Evolutionary conservation across 1,140 invertebrate genomes (phyloP).

Genomic region (Drosophila eugracilis): DNA sequence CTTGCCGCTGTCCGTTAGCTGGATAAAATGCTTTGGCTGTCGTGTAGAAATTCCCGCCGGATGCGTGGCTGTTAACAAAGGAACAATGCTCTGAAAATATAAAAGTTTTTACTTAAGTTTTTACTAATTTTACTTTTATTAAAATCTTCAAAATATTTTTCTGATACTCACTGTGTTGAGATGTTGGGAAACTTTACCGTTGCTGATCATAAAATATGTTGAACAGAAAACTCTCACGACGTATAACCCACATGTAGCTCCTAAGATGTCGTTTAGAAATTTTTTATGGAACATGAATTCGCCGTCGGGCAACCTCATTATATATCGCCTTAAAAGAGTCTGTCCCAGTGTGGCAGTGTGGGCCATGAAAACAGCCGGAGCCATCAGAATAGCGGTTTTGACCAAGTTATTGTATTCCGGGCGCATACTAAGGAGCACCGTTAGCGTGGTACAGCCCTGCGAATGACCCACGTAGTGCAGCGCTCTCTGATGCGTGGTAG

Average conservation of each 20-base stretch:
- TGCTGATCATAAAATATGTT: not conserved
- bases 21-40: constrained; percentile 89
- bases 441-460: constrained; percentile 86
- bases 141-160: no score
- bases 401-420: constrained; percentile 89
- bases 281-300: not conserved
- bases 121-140: no score
- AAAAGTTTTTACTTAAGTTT: no score
- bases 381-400: constrained; percentile 86
- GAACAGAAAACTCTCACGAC: not conserved
- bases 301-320: not conserved
- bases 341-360: not conserved
- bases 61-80: constrained; percentile 89
- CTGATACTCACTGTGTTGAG: not conserved
- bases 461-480: constrained; percentile 85
- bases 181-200: not conserved
- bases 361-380: constrained; percentile 85
- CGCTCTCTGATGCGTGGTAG: constrained; percentile 56
- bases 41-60: constrained; percentile 91
- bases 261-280: not conserved
- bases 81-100: constrained; percentile 86
- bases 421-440: constrained; percentile 87
- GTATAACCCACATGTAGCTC: not conserved
- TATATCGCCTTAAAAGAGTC: not conserved
- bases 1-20: constrained; percentile 85